phyloP scores from a whole-genome alignment of 2,888 invertebrate species.

The Ischnus inquisitorius region DNA sequence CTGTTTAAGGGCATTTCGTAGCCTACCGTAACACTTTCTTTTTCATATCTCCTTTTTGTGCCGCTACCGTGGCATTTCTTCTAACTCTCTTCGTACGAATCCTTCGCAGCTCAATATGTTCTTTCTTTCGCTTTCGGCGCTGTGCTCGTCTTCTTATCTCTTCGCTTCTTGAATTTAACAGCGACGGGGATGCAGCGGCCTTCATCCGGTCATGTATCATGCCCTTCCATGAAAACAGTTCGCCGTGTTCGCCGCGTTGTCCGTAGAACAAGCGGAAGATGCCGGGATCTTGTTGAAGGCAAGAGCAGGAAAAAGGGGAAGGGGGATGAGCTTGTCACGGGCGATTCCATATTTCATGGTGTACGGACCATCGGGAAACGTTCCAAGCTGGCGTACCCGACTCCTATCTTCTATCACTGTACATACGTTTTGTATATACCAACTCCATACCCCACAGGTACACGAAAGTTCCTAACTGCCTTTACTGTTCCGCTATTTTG shows the following conservation, averaged over 20 bases:
- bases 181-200: conserved; percentile 34
- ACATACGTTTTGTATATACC: conserved; percentile 4
- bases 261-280: conserved; percentile 42
- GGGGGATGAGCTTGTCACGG: conserved; percentile 59
- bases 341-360: conserved; percentile 66
- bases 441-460: neutral
- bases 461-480: conserved; percentile 60
- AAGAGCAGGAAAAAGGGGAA: neutral
- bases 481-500: conserved; percentile 13
- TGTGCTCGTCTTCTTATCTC: conserved; percentile 28
- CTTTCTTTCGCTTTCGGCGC: conserved; percentile 15
- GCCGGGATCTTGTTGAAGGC: conserved; percentile 27
- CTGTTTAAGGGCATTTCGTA: no score
- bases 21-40: neutral
- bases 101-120: neutral
- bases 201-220: conserved; percentile 61
- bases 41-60: neutral
- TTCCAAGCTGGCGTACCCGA: conserved; percentile 20
- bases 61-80: neutral
- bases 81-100: neutral
- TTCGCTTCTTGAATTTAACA: conserved; percentile 52
- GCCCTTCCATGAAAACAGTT: conserved; percentile 60
- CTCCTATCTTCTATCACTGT: conserved; percentile 10
- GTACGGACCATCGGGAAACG: conserved; percentile 66
- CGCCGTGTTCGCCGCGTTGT: conserved; percentile 41